Conservation (phyloP, 2,888 invertebrate genomes). For the Trissolcus japonicus region DNA sequence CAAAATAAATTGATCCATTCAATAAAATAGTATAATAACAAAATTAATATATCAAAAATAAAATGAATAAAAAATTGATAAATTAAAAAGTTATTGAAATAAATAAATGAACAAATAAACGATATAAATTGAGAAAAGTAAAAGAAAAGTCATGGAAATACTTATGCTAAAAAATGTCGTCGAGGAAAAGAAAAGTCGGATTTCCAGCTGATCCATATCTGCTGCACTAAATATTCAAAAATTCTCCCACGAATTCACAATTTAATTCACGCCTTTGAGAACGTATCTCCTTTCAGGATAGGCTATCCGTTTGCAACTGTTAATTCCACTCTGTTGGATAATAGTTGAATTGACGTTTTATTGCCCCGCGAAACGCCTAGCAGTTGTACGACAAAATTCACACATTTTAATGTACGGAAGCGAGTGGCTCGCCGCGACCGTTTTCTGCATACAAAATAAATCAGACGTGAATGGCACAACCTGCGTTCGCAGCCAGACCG, state of each 20-base stretch:
- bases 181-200: too few species aligned
- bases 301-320: constrained; percentile 10
- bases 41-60: too few species aligned
- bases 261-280: constrained; percentile 21
- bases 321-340: constrained; percentile 15
- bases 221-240: constrained; percentile 13
- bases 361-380: constrained; percentile 35
- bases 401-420: constrained; percentile 38
- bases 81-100: too few species aligned
- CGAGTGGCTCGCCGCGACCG: constrained; percentile 9
- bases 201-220: neutral
- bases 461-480: constrained; percentile 26
- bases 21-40: too few species aligned
- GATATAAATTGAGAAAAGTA: too few species aligned
- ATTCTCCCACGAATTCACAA: constrained; percentile 26
- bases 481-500: constrained; percentile 15
- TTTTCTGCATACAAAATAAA: constrained; percentile 28
- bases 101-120: too few species aligned
- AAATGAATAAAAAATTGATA: too few species aligned
- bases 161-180: too few species aligned
- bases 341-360: constrained; percentile 45
- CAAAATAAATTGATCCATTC: too few species aligned
- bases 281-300: constrained; percentile 13
- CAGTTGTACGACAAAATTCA: constrained; percentile 50
- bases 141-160: too few species aligned